These are phyloP conservation scores for Brotula barbata DNA, from an alignment of 2,797 vertebrate genomes.

Conservation along the genomic window DNA sequence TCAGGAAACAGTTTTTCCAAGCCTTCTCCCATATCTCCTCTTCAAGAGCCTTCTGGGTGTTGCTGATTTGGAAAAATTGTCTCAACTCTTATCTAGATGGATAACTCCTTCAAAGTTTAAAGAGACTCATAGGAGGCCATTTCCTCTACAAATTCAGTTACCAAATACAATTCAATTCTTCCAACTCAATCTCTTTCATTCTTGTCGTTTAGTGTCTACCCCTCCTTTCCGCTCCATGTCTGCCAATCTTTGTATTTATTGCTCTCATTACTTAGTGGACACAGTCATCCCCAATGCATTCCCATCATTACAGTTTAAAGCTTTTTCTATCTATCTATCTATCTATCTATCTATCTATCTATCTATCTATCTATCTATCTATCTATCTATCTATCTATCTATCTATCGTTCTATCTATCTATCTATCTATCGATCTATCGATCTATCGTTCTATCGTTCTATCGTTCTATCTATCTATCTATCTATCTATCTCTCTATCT, in stretches of 20 bases:
- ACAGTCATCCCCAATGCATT: neutral
- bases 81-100: slow-evolving; percentile 42
- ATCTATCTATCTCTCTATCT: neutral
- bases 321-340: neutral
- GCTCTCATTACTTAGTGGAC: neutral
- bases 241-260: slow-evolving; percentile 2
- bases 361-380: slow-evolving; percentile 7
- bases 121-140: slow-evolving; percentile 46
- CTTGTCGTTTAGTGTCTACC: slow-evolving; percentile 21
- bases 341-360: neutral
- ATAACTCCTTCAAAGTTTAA: slow-evolving; percentile 44
- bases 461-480: slow-evolving; percentile 6
- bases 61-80: slow-evolving; percentile 55
- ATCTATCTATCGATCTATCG: neutral
- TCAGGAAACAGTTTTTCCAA: neutral
- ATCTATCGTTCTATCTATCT: no score
- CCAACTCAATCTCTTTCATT: slow-evolving; percentile 3
- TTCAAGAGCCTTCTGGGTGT: slow-evolving; percentile 21
- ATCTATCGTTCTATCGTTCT: neutral
- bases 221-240: neutral
- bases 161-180: no score
- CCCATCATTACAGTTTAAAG: slow-evolving; percentile 12
- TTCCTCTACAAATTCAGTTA: slow-evolving; percentile 52
- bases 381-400: neutral
- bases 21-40: slow-evolving; percentile 11